A percentile compares a stretch with the other conserved stretches of the same genome.
Conservation (phyloP, 2,888 invertebrate genomes). For the Trichacis sp. region DNA sequence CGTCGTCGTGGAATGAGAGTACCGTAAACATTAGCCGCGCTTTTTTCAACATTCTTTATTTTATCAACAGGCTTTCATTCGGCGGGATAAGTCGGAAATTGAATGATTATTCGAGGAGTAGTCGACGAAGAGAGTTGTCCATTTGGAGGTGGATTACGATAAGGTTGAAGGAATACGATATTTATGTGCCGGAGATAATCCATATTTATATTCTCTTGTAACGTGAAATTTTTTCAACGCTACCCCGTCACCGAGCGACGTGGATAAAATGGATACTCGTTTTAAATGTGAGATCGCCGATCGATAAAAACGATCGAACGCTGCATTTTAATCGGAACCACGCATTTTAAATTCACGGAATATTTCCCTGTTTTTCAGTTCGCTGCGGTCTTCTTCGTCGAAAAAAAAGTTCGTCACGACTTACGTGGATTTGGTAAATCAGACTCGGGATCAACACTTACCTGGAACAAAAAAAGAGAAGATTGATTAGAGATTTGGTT, state of each 20-base stretch:
- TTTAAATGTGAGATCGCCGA: background rate
- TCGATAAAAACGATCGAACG: background rate
- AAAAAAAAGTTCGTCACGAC: background rate
- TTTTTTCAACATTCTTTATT: no score
- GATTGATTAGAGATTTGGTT: background rate
- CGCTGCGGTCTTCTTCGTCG: background rate
- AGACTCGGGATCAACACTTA: background rate
- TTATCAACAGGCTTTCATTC: background rate
- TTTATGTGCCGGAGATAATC: background rate
- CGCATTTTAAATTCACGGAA: background rate
- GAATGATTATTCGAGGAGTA: conserved; percentile 27
- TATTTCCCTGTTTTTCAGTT: no score
- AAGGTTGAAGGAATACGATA: conserved; percentile 3
- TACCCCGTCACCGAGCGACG: background rate
- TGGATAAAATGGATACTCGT: background rate
- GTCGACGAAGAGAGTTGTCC: conserved; percentile 13
- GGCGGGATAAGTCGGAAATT: conserved; percentile 18
- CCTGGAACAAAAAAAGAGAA: conserved; percentile 10
- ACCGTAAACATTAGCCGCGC: no score
- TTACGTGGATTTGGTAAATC: background rate
- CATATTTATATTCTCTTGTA: background rate
- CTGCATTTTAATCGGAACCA: no score
- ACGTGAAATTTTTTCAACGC: background rate
- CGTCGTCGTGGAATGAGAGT: no score
- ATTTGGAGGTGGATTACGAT: conserved; percentile 1